Conservation (phyloP, 2,113 vertebrate species). For the Myotis davidii region DNA sequence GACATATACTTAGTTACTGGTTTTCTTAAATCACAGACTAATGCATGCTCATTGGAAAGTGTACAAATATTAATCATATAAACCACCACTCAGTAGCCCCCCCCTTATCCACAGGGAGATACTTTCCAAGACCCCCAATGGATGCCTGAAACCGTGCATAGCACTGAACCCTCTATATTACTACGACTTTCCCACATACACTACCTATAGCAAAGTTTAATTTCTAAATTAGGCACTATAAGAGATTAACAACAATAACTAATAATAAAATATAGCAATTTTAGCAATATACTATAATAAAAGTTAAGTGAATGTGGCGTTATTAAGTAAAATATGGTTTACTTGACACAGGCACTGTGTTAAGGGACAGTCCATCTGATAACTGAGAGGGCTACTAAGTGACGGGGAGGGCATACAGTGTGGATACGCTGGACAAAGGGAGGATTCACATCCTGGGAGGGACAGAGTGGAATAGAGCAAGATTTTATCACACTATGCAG, state of each 20-base stretch:
- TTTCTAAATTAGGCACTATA: not conserved
- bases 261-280: not conserved
- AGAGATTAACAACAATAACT: not conserved
- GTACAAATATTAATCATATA: not conserved
- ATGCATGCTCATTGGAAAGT: not conserved
- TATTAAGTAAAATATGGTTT: too few species aligned
- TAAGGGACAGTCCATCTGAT: not conserved
- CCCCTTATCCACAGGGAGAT: not conserved
- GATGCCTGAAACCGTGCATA: not conserved
- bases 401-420: not conserved
- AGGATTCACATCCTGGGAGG: not conserved
- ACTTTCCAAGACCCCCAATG: not conserved
- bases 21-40: conserved; percentile 27
- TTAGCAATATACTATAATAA: too few species aligned
- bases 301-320: not conserved
- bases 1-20: not conserved
- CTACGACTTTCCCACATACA: not conserved
- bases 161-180: not conserved
- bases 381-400: not conserved
- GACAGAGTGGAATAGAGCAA: not conserved
- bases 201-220: not conserved
- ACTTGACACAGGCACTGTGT: not conserved
- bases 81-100: not conserved
- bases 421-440: not conserved
- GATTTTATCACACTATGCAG: not conserved